Base-by-base conservation (phyloP, 2,113 vertebrate species). In the Athene cunicularia region DNA sequence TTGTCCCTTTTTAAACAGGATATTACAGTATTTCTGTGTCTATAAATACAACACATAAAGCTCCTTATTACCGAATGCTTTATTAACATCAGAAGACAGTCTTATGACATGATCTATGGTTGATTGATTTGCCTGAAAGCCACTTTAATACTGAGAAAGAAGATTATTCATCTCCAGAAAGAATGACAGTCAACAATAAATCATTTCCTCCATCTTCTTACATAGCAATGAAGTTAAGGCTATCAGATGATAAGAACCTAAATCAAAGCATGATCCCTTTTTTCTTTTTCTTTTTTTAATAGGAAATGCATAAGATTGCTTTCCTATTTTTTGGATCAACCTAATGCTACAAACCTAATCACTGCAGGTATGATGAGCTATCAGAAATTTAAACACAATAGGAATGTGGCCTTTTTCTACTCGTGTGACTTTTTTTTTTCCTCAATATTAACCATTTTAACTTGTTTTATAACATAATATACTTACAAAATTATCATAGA, bases 51-150 rank as follows among this genome's bases (percentile, higher is more conserved):
- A 96, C 84, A 89, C 77, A 97, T 97, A 97, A 98, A 97, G 79
- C 67, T 97, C 83, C 92, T 97, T 97, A 98, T 97, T 98, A 98
- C 92, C 92, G 20, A 98, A 98, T 97, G 90, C 95, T 97, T 98
- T 98, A 98, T 98, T 98, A 98, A 98, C 97, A 98, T 96, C 96
- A 95, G 95, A 97, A 96, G 97, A 93, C 91, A 96, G 97, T 94
- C 94, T 96, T 97, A 88, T 94, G 95, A 97, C 87, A 96, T 98
- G 96, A 97, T 97, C 95, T 98, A 97, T 96, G 93, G 83, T 96
- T 98, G 97, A 98, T 94, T 97, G 97, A 98, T 98, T 98, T 98
- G 94, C 95, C 95, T 97, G 97, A 98, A 98, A 98, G 93, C 95
- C 97, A 97, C 96, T 98, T 97, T 98, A 97, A 98, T 98, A 97